These are phyloP conservation scores for Corticium candelabrum DNA, from an alignment of 37 sponge, comb jelly and placozoan genomes.

Conservation along the genomic window DNA sequence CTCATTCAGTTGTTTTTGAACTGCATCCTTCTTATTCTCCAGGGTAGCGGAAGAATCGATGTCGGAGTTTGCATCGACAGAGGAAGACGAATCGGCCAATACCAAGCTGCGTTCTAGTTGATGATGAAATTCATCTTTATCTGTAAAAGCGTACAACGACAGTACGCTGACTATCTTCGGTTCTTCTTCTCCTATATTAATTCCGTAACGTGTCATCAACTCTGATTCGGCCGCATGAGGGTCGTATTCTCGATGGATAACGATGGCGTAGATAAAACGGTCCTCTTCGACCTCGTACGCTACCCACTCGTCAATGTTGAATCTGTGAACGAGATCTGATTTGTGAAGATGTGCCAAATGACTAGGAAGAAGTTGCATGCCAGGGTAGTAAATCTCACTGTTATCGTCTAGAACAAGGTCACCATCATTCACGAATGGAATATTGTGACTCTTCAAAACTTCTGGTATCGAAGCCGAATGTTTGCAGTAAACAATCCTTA, in stretches of 20 bases:
- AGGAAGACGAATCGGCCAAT: not conserved
- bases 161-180: not conserved
- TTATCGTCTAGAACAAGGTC: no score
- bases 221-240: not conserved
- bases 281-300: slow-evolving; percentile 23
- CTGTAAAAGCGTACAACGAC: not conserved
- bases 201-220: slow-evolving; percentile 6
- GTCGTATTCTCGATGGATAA: slow-evolving; percentile 17
- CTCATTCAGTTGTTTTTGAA: not conserved
- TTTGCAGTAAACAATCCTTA: no score
- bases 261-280: slow-evolving; percentile 21
- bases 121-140: not conserved
- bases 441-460: no score
- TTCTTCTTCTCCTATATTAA: slow-evolving; percentile 15
- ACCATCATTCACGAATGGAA: no score
- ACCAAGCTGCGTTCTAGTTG: no score
- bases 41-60: not conserved
- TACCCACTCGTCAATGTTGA: slow-evolving; percentile 34
- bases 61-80: not conserved
- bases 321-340: slow-evolving; percentile 22
- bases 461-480: no score
- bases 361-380: not conserved
- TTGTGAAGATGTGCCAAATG: not conserved
- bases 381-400: no score
- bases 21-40: not conserved